Conservation (phyloP, 1,140 invertebrate genomes). For the Lordiphosa mommai region DNA sequence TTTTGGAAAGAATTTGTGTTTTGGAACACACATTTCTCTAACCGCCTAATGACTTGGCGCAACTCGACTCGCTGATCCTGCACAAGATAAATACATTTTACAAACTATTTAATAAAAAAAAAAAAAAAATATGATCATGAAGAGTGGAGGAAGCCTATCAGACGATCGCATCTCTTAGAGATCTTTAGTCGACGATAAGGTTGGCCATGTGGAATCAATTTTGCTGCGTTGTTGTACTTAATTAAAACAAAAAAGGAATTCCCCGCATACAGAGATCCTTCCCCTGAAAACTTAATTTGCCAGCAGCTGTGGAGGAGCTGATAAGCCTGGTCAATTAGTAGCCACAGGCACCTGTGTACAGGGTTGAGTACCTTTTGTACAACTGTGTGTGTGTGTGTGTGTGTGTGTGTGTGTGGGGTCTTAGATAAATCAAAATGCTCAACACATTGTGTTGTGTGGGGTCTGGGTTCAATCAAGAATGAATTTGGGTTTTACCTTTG, state of each 20-base stretch:
- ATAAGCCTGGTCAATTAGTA: slow-evolving; percentile 56
- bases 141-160: slow-evolving; percentile 34
- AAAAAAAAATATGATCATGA: slow-evolving; percentile 44
- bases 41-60: slow-evolving; percentile 61
- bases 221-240: slow-evolving; percentile 77
- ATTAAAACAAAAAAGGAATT: slow-evolving; percentile 54
- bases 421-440: slow-evolving; percentile 65
- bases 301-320: slow-evolving; percentile 27
- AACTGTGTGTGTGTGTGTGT: background rate
- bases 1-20: background rate
- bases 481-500: slow-evolving; percentile 22
- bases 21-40: background rate
- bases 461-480: slow-evolving; percentile 53
- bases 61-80: slow-evolving; percentile 32
- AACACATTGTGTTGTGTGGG: slow-evolving; percentile 55
- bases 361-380: background rate
- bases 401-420: slow-evolving; percentile 31
- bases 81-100: slow-evolving; percentile 56
- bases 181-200: slow-evolving; percentile 44
- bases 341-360: slow-evolving; percentile 43
- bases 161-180: slow-evolving; percentile 62
- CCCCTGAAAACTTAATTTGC: slow-evolving; percentile 68
- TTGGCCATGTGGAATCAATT: slow-evolving; percentile 67
- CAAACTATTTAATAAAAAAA: too few relatives aligned
- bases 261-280: slow-evolving; percentile 53